A percentile compares a stretch with the other conserved stretches of the same genome.
These are phyloP conservation scores for Aegithalos caudatus DNA, from an alignment of 2,113 vertebrate genomes.

Conservation along the genomic window DNA sequence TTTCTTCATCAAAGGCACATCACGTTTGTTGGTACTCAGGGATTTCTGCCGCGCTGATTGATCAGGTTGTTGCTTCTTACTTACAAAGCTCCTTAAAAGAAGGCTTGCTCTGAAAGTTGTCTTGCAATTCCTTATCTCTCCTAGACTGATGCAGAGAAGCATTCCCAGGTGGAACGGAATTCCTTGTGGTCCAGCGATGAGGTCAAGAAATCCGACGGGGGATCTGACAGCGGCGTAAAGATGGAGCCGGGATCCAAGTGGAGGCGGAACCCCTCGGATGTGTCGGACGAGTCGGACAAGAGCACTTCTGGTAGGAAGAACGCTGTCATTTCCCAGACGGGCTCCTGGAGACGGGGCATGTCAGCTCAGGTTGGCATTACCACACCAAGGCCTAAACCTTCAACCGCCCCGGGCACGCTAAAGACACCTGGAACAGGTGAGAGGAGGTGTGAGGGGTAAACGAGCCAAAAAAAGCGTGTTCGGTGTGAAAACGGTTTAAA, in stretches of 20 bases:
- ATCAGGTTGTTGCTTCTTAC: not conserved
- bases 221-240: constrained; percentile 85
- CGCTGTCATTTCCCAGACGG: constrained; percentile 86
- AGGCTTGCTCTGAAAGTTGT: not conserved
- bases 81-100: not conserved
- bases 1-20: not conserved
- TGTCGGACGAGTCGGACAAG: constrained; percentile 94
- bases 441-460: not conserved
- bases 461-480: not conserved
- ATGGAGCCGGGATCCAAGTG: constrained; percentile 86
- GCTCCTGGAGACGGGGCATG: constrained; percentile 96
- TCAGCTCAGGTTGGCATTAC: constrained; percentile 95
- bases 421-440: constrained; percentile 90
- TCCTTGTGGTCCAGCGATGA: constrained; percentile 88
- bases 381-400: constrained; percentile 85
- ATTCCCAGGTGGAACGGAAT: constrained; percentile 79
- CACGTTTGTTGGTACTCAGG: not conserved
- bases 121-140: constrained; percentile 36
- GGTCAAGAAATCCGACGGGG: constrained; percentile 86
- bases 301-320: constrained; percentile 87
- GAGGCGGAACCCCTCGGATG: constrained; percentile 89
- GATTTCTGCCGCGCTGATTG: not conserved
- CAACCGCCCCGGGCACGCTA: constrained; percentile 68
- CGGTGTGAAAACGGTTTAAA: not conserved
- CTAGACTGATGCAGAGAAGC: constrained; percentile 94